Percentiles rank a stretch among this genome's conserved stretches.
Conservation (phyloP, 2,797 vertebrate genomes). For the Cynodonichthys magdalenae region DNA sequence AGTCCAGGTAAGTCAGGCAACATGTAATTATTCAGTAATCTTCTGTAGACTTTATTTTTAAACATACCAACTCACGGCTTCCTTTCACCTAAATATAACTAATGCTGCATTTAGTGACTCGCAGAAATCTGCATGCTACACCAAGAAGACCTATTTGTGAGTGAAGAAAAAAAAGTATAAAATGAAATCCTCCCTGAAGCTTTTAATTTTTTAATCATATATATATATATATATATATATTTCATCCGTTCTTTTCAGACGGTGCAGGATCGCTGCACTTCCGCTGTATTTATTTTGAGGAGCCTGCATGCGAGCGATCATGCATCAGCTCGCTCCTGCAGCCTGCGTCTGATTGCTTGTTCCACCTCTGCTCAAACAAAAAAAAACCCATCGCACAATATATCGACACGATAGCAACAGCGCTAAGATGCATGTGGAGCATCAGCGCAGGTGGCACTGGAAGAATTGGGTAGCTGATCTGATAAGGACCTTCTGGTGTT, state of each 20-base stretch:
- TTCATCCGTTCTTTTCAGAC: too few relatives aligned
- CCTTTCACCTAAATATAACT: not conserved
- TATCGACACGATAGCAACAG: conserved; percentile 45
- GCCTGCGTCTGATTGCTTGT: conserved; percentile 34
- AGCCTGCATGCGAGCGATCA: conserved; percentile 30
- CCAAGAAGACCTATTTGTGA: not conserved
- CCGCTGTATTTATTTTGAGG: conserved; percentile 12
- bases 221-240: too few relatives aligned
- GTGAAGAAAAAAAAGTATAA: not conserved
- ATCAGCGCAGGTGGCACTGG: conserved; percentile 67
- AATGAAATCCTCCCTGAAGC: not conserved
- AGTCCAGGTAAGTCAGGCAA: too few relatives aligned
- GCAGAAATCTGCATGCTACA: not conserved
- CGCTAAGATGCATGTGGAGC: conserved; percentile 69
- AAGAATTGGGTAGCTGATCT: conserved; percentile 77
- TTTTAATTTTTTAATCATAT: too few relatives aligned
- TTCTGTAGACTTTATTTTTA: not conserved
- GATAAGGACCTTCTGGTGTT: conserved; percentile 70
- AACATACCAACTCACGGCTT: too few relatives aligned
- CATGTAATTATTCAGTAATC: too few relatives aligned
- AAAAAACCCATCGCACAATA: conserved; percentile 38
- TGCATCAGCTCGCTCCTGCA: conserved; percentile 5
- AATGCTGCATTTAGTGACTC: not conserved
- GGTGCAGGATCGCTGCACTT: conserved; percentile 14
- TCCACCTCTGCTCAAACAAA: conserved; percentile 26